Base-by-base conservation (phyloP, 2,888 invertebrate species). In the Tenthredo livida region DNA sequence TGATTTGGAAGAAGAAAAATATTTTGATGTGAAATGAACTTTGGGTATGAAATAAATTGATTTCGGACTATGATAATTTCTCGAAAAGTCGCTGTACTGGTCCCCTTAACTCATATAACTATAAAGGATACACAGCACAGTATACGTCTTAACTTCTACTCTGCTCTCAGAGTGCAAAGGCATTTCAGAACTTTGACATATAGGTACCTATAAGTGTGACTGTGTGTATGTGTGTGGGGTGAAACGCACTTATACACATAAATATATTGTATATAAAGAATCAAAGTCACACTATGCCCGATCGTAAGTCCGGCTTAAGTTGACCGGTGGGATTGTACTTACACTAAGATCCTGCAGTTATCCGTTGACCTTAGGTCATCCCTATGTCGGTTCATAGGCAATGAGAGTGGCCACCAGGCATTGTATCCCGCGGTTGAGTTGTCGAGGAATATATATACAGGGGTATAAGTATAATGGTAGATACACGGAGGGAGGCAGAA, bases 271-370 rank as follows among this genome's bases (percentile, higher is more conserved):
- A 72, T 21, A 72, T n/a, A 17, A 37, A 37, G 40, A 73, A 43
- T 43, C 73, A 73, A 43, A 40, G 73, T 72, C 70, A 17, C 70
- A 73, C 43, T 73, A 73, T 40, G 12, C 1, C 73, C 73, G 21
- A 29, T 25, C 73, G 73, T 73, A 73, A 73, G 43, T 73, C 43
- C 21, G 43, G 43, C 73, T 73, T 73, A 73, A 73, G 43, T 73
- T 67, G 25, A 67, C 17, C 12, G 33, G 15, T 6, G 7, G 25
- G 17, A 67, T 33, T 15, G 67, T 33, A 15, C 17, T 33, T 33
- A 15, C 6, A 29, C 67, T 15, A 29, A 33, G 67, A 65, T 9
- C 67, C 33, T 12, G 33, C n/a, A n/a, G n/a, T 67, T 67, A 33
- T 67, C 7, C 29, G 33, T 67, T 67, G 67, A 67, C 67, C 67